Evolutionary conservation across 2,113 vertebrate species (phyloP).

Genomic region (Mirounga angustirostris): DNA sequence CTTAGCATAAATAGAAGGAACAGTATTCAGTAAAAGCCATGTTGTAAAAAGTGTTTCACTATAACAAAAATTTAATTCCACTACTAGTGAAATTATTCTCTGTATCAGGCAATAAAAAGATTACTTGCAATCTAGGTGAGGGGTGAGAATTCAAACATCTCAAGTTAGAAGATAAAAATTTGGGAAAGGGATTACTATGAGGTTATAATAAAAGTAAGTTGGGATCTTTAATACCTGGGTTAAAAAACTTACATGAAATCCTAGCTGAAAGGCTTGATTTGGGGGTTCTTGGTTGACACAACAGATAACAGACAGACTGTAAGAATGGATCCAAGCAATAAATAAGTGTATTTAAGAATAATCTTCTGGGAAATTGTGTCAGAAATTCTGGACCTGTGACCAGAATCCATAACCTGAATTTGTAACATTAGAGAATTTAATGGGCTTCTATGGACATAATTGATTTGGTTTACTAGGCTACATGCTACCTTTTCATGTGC

Average conservation of each 20-base stretch:
- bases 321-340: constrained; percentile 29
- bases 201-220: constrained; percentile 6
- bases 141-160: neutral
- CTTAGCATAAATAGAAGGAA: neutral
- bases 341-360: neutral
- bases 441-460: neutral
- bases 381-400: neutral
- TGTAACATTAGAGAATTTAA: neutral
- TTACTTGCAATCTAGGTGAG: neutral
- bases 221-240: neutral
- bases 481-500: neutral
- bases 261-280: neutral
- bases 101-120: neutral
- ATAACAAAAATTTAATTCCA: neutral
- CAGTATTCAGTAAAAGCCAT: neutral
- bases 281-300: neutral
- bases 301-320: neutral
- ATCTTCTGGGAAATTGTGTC: neutral
- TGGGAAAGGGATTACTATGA: neutral
- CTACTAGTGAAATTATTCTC: neutral
- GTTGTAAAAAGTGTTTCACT: neutral
- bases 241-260: constrained; percentile 13
- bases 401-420: neutral
- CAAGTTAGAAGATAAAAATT: neutral
- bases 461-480: neutral